Percentiles rank a stretch among this genome's conserved stretches.
Conservation (phyloP, 2,888 invertebrate species). For the Pachliopta kotzebuea region DNA sequence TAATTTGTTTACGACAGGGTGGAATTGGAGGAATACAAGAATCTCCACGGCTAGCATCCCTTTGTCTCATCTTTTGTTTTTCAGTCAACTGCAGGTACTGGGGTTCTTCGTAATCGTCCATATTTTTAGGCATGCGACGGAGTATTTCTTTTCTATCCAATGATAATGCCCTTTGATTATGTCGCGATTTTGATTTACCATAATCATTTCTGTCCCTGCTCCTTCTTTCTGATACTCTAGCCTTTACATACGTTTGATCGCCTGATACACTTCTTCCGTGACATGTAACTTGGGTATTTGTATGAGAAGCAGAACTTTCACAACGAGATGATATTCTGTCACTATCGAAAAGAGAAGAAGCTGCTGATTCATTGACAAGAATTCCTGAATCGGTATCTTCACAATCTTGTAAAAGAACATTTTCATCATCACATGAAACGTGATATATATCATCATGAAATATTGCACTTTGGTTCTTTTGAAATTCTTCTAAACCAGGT, state of each 20-base stretch:
- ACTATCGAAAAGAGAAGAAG: conserved; percentile 83
- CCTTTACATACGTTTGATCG: conserved; percentile 66
- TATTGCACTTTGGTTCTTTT: conserved; percentile 81
- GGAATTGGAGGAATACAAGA: conserved; percentile 76
- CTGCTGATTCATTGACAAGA: conserved; percentile 86
- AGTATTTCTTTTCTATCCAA: conserved; percentile 79
- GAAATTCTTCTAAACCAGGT: conserved; percentile 86
- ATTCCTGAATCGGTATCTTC: conserved; percentile 89
- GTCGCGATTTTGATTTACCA: conserved; percentile 57
- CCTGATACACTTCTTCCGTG: conserved; percentile 75
- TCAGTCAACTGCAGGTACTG: conserved; percentile 72
- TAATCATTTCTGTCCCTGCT: conserved; percentile 65
- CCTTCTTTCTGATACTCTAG: conserved; percentile 62
- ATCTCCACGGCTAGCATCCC: conserved; percentile 60
- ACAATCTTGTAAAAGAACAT: conserved; percentile 79
- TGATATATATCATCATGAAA: conserved; percentile 82
- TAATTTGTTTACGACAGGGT: conserved; percentile 63
- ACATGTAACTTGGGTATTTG: conserved; percentile 57
- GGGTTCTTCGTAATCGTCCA: conserved; percentile 62
- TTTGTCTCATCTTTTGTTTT: conserved; percentile 73
- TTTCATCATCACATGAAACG: conserved; percentile 75
- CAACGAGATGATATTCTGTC: conserved; percentile 77
- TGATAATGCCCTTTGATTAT: conserved; percentile 76
- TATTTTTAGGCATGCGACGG: conserved; percentile 69
- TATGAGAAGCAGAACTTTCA: conserved; percentile 76